These are phyloP conservation scores for Mystacornis crossleyi DNA, from an alignment of 2,113 vertebrate genomes.

Conservation along the genomic window DNA sequence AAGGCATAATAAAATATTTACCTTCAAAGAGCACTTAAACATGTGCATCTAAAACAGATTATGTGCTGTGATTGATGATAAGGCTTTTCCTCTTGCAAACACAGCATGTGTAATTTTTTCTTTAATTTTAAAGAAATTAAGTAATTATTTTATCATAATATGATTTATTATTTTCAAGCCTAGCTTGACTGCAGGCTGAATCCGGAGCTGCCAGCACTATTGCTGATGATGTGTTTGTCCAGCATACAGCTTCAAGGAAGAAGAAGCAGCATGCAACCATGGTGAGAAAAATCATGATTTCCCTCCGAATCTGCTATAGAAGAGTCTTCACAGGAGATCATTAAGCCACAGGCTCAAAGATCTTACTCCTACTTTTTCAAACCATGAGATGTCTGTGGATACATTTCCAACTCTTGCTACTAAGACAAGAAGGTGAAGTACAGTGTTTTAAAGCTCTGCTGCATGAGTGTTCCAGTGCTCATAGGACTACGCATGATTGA, in stretches of 20 bases:
- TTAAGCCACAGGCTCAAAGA: background rate
- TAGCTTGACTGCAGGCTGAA: background rate
- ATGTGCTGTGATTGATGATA: constrained; percentile 12
- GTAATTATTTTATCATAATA: constrained; percentile 34
- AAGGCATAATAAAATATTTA: constrained; percentile 23
- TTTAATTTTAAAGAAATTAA: constrained; percentile 46
- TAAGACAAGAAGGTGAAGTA: background rate
- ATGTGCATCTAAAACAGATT: background rate
- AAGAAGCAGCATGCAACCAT: background rate
- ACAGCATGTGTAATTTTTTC: background rate
- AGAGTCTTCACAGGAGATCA: background rate
- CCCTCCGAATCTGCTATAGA: background rate
- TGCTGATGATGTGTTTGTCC: background rate
- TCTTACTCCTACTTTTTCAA: background rate
- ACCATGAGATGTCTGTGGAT: background rate
- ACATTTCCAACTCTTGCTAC: background rate
- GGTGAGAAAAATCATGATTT: background rate
- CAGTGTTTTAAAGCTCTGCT: background rate
- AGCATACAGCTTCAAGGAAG: background rate
- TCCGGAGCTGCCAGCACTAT: background rate
- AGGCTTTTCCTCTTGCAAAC: background rate
- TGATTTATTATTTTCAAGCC: constrained; percentile 5
- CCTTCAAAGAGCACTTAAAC: background rate
- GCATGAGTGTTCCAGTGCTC: background rate
- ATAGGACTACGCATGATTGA: background rate